A percentile compares a stretch with the other conserved stretches of the same genome.
Conservation (phyloP, 2,888 invertebrate genomes). For the Aphodius granarius region DNA sequence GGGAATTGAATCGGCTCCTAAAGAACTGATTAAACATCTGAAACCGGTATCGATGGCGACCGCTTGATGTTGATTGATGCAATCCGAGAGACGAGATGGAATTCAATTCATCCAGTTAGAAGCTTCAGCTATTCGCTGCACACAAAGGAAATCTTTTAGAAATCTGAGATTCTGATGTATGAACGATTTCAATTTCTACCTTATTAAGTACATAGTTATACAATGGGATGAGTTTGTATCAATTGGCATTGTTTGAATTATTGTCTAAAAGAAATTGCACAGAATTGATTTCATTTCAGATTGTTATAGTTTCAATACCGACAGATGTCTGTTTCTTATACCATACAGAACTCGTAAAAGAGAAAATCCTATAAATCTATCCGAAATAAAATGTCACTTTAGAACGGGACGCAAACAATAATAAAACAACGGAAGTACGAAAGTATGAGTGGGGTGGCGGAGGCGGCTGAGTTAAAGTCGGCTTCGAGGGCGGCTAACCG, state of each 20-base stretch:
- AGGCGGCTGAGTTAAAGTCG: not conserved
- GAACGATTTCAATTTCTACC: too few relatives aligned
- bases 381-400: not conserved
- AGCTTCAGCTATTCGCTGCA: not conserved
- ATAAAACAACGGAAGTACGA: not conserved
- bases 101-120: conserved; percentile 3
- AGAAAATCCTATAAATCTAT: not conserved
- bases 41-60: conserved; percentile 6
- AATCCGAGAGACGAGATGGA: conserved; percentile 8
- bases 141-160: not conserved
- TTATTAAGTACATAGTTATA: too few relatives aligned
- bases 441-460: not conserved
- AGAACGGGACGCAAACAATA: not conserved
- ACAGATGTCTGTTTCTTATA: too few relatives aligned
- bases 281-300: too few relatives aligned
- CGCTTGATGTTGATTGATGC: conserved; percentile 14
- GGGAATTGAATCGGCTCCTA: not conserved
- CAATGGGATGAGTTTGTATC: too few relatives aligned
- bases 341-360: not conserved
- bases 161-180: not conserved
- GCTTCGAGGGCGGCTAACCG: not conserved
- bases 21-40: conserved; percentile 14
- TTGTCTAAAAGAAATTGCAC: too few relatives aligned
- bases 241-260: too few relatives aligned
- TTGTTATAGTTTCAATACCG: too few relatives aligned